Percentiles rank a stretch among this genome's conserved stretches.
Evolutionary conservation across 2,888 invertebrate genomes (phyloP).

Genomic region (Masnerella sp.): DNA sequence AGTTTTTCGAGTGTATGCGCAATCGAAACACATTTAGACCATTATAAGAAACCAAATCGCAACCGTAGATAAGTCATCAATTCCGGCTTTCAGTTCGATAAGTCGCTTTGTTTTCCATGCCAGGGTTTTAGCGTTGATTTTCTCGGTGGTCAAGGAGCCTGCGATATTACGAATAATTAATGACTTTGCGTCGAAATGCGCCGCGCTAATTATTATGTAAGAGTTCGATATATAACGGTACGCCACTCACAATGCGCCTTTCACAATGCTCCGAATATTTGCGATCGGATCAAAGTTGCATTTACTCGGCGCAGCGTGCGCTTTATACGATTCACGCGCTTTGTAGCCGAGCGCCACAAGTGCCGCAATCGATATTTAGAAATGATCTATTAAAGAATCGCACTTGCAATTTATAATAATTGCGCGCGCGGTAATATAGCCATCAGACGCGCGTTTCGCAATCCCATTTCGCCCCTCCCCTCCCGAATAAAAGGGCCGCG

Average conservation of each 20-base stretch:
- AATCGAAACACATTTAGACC: too few relatives aligned
- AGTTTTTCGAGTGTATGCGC: too few relatives aligned
- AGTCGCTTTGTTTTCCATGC: too few relatives aligned
- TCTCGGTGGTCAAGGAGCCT: too few relatives aligned
- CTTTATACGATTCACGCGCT: conserved; percentile 31
- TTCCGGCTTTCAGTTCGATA: too few relatives aligned
- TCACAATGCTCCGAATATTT: conserved; percentile 63
- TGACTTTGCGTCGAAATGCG: conserved; percentile 41
- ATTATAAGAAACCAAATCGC: too few relatives aligned
- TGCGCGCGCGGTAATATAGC: conserved; percentile 16
- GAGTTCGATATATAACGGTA: conserved; percentile 46
- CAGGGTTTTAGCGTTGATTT: too few relatives aligned
- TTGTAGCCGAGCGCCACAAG: neutral
- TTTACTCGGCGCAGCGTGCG: conserved; percentile 24
- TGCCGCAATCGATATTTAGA: conserved; percentile 28
- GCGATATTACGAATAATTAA: conserved; percentile 55
- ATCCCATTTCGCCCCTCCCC: neutral
- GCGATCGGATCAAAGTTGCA: conserved; percentile 48
- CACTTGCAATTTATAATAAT: conserved; percentile 34
- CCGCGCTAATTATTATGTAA: conserved; percentile 58
- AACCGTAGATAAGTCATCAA: too few relatives aligned
- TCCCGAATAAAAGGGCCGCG: conserved; percentile 11
- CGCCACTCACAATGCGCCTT: conserved; percentile 61
- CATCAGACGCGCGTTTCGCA: conserved; percentile 16
- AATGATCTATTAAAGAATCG: conserved; percentile 36